Evolutionary conservation across 2,113 vertebrate species (phyloP).

Genomic region (Azemiops feae): DNA sequence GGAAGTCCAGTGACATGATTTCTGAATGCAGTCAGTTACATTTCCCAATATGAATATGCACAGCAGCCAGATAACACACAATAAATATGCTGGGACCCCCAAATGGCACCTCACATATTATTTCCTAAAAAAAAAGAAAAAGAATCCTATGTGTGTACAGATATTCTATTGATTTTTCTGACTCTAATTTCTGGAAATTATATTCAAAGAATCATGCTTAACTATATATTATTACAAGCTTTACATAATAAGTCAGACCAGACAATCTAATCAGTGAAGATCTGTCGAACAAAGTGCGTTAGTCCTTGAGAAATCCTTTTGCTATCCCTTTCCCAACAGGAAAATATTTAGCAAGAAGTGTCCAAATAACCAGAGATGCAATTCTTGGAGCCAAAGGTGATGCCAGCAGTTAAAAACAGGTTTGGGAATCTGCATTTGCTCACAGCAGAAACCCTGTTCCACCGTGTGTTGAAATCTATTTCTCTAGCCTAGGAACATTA

Average conservation of each 20-base stretch:
- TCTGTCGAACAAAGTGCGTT: slow-evolving; percentile 28
- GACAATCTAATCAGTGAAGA: slow-evolving; percentile 41
- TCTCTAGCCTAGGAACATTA: slow-evolving; percentile 14
- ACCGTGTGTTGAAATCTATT: slow-evolving; percentile 19
- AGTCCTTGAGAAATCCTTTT: slow-evolving; percentile 63
- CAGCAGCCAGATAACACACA: neutral
- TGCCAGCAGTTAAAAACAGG: slow-evolving; percentile 26
- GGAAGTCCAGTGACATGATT: neutral
- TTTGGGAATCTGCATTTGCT: slow-evolving; percentile 24
- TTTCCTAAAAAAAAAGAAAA: slow-evolving; percentile 8
- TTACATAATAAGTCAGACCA: slow-evolving; percentile 44
- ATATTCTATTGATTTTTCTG: neutral
- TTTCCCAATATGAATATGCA: neutral
- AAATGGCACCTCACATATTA: neutral
- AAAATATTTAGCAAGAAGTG: slow-evolving; percentile 65
- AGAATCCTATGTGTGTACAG: neutral
- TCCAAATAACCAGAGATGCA: slow-evolving; percentile 33
- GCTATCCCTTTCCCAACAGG: slow-evolving; percentile 56
- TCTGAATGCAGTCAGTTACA: neutral
- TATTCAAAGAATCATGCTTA: neutral
- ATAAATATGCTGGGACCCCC: neutral
- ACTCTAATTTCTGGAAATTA: slow-evolving; percentile 29
- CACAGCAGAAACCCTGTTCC: neutral
- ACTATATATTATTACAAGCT: neutral
- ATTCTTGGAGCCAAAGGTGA: slow-evolving; percentile 21